Evolutionary conservation across 2,797 vertebrate genomes (phyloP).

Genomic region (Eulemur mongoz): DNA sequence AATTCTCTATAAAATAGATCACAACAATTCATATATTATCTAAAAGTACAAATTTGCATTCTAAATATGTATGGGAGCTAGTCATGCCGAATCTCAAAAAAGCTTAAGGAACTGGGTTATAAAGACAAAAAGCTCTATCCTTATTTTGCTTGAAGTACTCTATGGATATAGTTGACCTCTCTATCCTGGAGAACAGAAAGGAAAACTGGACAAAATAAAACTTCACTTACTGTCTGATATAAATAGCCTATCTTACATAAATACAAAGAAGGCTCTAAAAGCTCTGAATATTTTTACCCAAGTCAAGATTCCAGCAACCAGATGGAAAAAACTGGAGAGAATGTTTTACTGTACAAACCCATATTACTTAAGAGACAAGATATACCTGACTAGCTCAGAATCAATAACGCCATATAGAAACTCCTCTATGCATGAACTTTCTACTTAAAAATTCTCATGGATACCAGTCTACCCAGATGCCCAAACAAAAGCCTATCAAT

Average conservation of each 20-base stretch:
- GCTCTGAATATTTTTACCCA: neutral
- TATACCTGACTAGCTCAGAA: neutral
- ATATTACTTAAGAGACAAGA: neutral
- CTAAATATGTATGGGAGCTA: slow-evolving; percentile 39
- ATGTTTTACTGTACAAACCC: neutral
- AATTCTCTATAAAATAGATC: slow-evolving; percentile 28
- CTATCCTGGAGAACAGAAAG: neutral
- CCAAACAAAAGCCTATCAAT: neutral
- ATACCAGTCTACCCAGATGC: neutral
- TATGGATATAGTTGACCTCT: neutral
- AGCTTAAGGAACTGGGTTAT: neutral
- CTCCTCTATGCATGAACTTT: neutral
- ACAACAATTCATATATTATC: slow-evolving; percentile 35
- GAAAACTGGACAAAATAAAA: slow-evolving; percentile 16
- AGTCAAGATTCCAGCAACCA: neutral
- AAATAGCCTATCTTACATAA: neutral
- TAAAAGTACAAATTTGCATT: slow-evolving; percentile 49
- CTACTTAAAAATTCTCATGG: neutral
- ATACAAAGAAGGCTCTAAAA: neutral
- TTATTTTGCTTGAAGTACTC: neutral
- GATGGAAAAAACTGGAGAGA: neutral
- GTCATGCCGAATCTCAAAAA: neutral
- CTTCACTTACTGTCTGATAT: neutral
- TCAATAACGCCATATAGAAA: neutral
- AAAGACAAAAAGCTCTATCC: neutral